Percentiles rank a stretch among this genome's conserved stretches.
phyloP scores from a whole-genome alignment of 2,888 invertebrate genomes.

The Cosmia trapezina region DNA sequence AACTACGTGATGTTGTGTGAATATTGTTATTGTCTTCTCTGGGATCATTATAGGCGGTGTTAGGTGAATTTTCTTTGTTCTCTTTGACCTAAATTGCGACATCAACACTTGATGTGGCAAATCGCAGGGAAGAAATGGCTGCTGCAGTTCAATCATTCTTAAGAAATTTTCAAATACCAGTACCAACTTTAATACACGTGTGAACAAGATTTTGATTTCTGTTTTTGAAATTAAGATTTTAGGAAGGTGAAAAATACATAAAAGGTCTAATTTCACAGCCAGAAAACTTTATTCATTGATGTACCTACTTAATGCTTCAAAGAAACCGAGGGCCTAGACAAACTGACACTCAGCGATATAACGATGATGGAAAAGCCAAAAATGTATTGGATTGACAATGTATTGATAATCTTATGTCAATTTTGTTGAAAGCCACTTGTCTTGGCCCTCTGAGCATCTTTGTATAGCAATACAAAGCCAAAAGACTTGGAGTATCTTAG shows the following conservation, averaged over 20 bases:
- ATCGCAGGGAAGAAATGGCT: slow-evolving; percentile 9
- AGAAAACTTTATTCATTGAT: background rate
- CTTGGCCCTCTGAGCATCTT: background rate
- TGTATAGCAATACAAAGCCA: background rate
- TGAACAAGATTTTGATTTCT: background rate
- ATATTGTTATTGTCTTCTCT: slow-evolving; percentile 46
- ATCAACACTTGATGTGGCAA: slow-evolving; percentile 28
- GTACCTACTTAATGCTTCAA: background rate
- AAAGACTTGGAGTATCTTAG: background rate
- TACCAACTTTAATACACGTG: background rate
- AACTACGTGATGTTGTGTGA: slow-evolving; percentile 45
- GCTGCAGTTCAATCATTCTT: background rate
- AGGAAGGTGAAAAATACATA: background rate
- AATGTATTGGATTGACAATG: background rate
- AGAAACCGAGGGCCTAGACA: background rate
- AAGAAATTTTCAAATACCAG: background rate
- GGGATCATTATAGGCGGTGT: slow-evolving; percentile 4
- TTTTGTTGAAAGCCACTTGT: background rate
- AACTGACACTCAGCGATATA: background rate
- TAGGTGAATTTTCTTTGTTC: slow-evolving; percentile 18
- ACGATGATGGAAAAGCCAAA: background rate
- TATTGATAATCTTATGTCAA: background rate
- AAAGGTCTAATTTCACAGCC: background rate
- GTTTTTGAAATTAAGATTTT: background rate
- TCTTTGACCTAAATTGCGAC: slow-evolving; percentile 26